Conservation (phyloP, 2,113 vertebrate species). For the Piprites chloris region DNA sequence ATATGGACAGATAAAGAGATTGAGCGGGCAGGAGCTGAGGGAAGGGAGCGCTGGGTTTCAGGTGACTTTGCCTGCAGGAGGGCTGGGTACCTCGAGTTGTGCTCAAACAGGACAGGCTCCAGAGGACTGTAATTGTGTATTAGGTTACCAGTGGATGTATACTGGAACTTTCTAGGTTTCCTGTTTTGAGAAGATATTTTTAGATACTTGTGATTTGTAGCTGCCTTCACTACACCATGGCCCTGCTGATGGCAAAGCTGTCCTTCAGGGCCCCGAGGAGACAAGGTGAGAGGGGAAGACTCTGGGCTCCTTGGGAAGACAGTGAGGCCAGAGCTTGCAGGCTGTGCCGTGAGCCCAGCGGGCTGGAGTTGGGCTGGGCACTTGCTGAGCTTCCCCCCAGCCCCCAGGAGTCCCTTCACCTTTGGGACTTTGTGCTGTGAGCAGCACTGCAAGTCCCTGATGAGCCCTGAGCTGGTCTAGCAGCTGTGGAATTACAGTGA, state of each 20-base stretch:
- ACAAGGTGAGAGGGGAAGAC: neutral
- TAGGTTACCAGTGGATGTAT: neutral
- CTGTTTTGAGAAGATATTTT: neutral
- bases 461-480: neutral
- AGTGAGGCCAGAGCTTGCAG: neutral
- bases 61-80: neutral
- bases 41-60: neutral
- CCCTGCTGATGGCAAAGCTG: neutral
- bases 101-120: neutral
- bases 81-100: rapidly evolving
- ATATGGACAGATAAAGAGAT: neutral
- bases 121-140: neutral
- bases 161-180: neutral
- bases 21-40: neutral
- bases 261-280: neutral
- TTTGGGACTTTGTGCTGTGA: neutral
- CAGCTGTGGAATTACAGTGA: slow-evolving; percentile 10
- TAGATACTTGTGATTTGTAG: neutral
- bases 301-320: neutral
- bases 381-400: neutral
- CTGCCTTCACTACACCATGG: neutral
- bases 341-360: neutral
- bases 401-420: neutral
- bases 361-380: neutral
- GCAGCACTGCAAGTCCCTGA: neutral